Conservation (phyloP, 2,113 vertebrate genomes). For the Muntiacus reevesi region DNA sequence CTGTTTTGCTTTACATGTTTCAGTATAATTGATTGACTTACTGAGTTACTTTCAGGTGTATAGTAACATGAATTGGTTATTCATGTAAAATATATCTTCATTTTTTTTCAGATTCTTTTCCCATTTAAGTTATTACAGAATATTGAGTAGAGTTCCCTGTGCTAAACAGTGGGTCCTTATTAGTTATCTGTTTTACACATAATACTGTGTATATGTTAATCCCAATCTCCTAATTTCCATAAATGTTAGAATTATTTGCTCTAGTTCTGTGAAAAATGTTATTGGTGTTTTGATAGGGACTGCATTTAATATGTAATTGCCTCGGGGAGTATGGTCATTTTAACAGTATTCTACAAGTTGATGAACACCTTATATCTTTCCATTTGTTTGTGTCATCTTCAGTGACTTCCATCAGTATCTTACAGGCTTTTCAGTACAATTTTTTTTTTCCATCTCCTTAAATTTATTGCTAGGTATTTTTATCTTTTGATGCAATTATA, state of each 20-base stretch:
- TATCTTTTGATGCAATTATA: background rate
- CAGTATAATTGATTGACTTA: background rate
- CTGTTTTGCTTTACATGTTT: background rate
- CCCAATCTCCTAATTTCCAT: background rate
- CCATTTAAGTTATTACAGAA: background rate
- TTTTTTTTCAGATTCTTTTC: background rate
- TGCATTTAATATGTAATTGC: background rate
- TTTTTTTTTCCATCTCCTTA: background rate
- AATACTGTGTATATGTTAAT: background rate
- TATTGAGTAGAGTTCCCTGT: background rate
- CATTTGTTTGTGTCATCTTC: background rate
- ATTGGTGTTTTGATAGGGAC: background rate
- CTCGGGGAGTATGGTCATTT: background rate
- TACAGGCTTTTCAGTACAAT: background rate
- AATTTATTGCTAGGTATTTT: background rate
- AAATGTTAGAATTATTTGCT: background rate
- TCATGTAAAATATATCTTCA: background rate
- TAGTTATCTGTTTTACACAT: background rate
- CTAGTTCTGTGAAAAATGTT: background rate
- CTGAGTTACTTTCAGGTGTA: background rate
- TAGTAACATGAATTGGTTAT: background rate
- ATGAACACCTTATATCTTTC: background rate
- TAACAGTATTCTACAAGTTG: background rate
- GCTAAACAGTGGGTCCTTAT: background rate
- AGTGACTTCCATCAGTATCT: background rate